phyloP scores from a whole-genome alignment of 2,113 vertebrate species.

The Neotragus moschatus region DNA sequence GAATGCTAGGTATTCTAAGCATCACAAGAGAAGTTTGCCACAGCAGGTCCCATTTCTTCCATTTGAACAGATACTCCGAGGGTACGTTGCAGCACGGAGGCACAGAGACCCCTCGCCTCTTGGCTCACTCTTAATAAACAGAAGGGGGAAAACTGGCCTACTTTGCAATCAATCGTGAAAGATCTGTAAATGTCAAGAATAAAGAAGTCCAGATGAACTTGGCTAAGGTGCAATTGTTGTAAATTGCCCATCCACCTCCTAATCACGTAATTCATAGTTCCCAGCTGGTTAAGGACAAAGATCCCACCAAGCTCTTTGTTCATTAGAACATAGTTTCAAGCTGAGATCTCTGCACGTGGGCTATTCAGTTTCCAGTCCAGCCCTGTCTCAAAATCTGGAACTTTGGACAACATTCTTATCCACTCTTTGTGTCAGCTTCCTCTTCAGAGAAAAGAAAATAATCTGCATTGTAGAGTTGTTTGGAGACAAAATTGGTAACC shows the following conservation, averaged over 20 bases:
- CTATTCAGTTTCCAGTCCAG: background rate
- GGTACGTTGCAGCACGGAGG: background rate
- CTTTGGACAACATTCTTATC: background rate
- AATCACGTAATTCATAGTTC: background rate
- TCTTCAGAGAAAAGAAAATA: background rate
- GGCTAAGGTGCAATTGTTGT: background rate
- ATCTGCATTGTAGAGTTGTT: background rate
- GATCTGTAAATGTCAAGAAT: slow-evolving; percentile 35
- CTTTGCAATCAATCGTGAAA: background rate
- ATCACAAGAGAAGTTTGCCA: background rate
- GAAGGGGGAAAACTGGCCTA: background rate
- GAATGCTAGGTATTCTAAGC: background rate
- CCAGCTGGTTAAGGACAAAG: background rate
- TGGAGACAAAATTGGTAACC: background rate
- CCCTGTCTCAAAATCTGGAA: background rate
- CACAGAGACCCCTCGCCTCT: background rate
- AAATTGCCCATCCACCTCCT: background rate
- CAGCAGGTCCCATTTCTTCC: background rate
- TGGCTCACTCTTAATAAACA: background rate
- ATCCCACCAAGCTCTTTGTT: background rate
- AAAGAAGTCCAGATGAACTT: slow-evolving; percentile 12
- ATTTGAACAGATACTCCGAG: background rate
- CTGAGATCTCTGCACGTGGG: background rate
- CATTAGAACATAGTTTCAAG: background rate
- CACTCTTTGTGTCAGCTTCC: background rate